These are phyloP conservation scores for Pristiophorus japonicus DNA, from an alignment of 2,113 vertebrate species.

Conservation along the genomic window DNA sequence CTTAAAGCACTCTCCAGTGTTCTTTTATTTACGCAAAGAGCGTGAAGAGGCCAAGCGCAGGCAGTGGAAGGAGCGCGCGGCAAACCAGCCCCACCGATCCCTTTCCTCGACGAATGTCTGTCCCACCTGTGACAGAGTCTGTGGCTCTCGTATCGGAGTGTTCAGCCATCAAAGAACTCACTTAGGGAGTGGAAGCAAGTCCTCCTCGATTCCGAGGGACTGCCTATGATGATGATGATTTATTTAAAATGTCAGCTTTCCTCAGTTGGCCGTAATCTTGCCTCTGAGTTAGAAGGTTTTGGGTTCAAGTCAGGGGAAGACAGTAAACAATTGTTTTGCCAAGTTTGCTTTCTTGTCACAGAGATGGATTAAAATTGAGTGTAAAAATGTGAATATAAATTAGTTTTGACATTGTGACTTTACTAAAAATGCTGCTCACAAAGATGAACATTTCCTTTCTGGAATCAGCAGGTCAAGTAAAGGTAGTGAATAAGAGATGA, in stretches of 20 bases:
- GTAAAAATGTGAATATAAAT: neutral
- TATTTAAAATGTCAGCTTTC: neutral
- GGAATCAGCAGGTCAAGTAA: neutral
- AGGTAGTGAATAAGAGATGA: neutral
- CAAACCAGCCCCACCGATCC: too few relatives aligned
- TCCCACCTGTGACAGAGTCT: too few relatives aligned
- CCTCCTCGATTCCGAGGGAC: too few relatives aligned
- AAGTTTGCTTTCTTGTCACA: neutral
- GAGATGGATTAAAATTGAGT: neutral
- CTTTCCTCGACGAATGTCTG: too few relatives aligned
- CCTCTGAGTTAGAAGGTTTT: neutral
- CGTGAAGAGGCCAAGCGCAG: too few relatives aligned
- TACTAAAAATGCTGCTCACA: neutral
- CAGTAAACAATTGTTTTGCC: neutral
- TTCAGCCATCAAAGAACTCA: too few relatives aligned
- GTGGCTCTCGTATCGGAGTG: too few relatives aligned
- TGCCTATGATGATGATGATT: too few relatives aligned
- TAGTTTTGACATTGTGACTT: neutral
- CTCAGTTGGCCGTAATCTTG: neutral
- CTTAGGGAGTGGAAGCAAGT: too few relatives aligned
- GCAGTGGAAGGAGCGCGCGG: too few relatives aligned
- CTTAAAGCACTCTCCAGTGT: neutral
- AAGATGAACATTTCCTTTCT: neutral
- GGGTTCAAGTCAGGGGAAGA: neutral
- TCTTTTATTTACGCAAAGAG: neutral